A percentile compares a stretch with the other conserved stretches of the same genome.
Evolutionary conservation across 2,113 vertebrate genomes (phyloP).

Genomic region (Paralichthys olivaceus): DNA sequence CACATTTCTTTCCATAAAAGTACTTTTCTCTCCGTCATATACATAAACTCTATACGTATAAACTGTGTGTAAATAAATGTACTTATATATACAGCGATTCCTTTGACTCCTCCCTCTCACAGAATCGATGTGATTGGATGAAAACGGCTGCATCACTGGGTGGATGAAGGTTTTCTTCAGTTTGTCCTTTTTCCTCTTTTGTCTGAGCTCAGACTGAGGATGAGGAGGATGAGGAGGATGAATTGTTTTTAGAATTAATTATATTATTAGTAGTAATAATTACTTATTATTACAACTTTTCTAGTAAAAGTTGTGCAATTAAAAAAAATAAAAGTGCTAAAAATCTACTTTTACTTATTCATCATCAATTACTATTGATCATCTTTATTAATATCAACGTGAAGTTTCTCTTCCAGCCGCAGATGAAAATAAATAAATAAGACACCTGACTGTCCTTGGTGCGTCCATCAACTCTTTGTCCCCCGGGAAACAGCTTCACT

Average conservation of each 20-base stretch:
- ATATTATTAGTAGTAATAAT: too few relatives aligned
- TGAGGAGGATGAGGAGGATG: too few relatives aligned
- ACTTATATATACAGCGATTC: not conserved
- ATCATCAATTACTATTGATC: too few relatives aligned
- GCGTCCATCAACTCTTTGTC: conserved; percentile 38
- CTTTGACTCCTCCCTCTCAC: conserved; percentile 41
- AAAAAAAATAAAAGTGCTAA: too few relatives aligned
- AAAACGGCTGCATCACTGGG: not conserved
- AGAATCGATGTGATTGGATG: conserved; percentile 34
- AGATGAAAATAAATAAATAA: not conserved
- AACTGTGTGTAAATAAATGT: not conserved
- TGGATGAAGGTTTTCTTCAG: not conserved
- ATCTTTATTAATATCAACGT: too few relatives aligned
- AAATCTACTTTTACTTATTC: too few relatives aligned
- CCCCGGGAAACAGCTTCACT: conserved; percentile 44
- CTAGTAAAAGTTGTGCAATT: too few relatives aligned
- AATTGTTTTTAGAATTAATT: too few relatives aligned
- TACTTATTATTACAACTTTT: too few relatives aligned
- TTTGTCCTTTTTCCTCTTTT: not conserved
- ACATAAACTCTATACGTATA: not conserved
- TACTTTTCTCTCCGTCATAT: conserved; percentile 12
- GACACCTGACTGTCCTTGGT: conserved; percentile 28
- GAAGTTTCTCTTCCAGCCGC: too few relatives aligned
- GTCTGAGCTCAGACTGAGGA: not conserved
- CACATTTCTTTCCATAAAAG: not conserved